Evolutionary conservation across 2,888 invertebrate genomes (phyloP), one percentile per base, ranked within the genome.

Genomic region (Dicyrtomina minuta): DNA sequence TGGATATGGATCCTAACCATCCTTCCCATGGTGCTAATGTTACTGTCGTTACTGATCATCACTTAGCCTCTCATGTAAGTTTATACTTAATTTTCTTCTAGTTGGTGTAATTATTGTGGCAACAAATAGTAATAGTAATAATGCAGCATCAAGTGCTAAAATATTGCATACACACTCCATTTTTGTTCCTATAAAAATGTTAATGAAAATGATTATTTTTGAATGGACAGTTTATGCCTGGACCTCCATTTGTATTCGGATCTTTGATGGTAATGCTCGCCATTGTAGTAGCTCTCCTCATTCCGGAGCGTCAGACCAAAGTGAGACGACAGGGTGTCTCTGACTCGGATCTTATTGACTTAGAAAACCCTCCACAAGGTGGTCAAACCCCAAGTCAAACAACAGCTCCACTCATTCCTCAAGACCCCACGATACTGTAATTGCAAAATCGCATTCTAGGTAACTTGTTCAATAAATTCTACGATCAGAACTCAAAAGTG

Each of bases 221-320:
- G 10, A 4, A n/a, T 46, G 2, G 8, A 8, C 51, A 92, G 85
- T 84, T 94, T 81, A 89, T 97, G 80, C 97, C 97, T 44, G 99
- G 99, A 1, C 99, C 99, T 70, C 98, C 99, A 15, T 99, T 99
- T 83, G 93, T 98, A 74, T 92, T 98, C 83, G 99, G 99, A 72
- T 96, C 98, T 66, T 86, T 98, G 81, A 88, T 99, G 83, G 98
- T 98, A 78, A 90, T 98, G 79, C 90, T 95, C 82, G 98, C 98
- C 72, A 87, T 99, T 79, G 84, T 97, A 79, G 96, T 98, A 79
- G 92, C 93, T 64, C 88, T 91, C 59, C 93, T 92, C 84, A 89
- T 93, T 83, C 90, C 91, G 27, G 90, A 90, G 81, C 86, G 88
- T 70, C 60, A 68, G 43, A 66, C 74, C 22, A 77, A 76, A 71